These are phyloP conservation scores for Garra rufa DNA, from an alignment of 2,113 vertebrate genomes.

Conservation along the genomic window DNA sequence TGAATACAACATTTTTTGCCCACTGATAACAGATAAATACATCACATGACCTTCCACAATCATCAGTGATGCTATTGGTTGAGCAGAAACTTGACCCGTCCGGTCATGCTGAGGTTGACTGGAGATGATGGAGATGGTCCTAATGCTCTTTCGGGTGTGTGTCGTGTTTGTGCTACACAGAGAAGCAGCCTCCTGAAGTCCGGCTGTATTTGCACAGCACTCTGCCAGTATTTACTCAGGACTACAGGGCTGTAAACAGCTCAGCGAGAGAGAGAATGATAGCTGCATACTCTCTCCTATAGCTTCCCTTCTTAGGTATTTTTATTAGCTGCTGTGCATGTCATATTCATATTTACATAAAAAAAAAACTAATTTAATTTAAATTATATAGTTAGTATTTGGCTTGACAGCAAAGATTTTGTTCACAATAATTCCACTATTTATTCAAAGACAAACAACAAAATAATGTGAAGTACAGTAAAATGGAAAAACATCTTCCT, in stretches of 20 bases:
- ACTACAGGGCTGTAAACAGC: conserved; percentile 71
- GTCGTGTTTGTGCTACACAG: conserved; percentile 68
- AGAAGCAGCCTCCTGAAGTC: conserved; percentile 67
- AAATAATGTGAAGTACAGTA: too few relatives aligned
- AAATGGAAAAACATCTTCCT: too few relatives aligned
- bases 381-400: not conserved
- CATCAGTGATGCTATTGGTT: not conserved
- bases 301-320: not conserved
- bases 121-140: not conserved
- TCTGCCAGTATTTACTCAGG: conserved; percentile 75
- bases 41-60: not conserved
- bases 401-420: not conserved
- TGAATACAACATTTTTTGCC: too few relatives aligned
- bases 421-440: too few relatives aligned
- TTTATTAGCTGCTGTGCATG: not conserved
- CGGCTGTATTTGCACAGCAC: conserved; percentile 76
- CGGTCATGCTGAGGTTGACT: not conserved
- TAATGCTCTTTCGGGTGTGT: not conserved
- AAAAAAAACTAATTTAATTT: not conserved
- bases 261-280: not conserved
- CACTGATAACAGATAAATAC: too few relatives aligned
- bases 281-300: not conserved
- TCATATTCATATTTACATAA: not conserved
- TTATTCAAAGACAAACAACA: too few relatives aligned
- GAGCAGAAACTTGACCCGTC: not conserved